A percentile compares a stretch with the other conserved stretches of the same genome.
These are phyloP conservation scores for Clarias macrocephalus DNA, from an alignment of 2,113 vertebrate species.

Conservation along the genomic window DNA sequence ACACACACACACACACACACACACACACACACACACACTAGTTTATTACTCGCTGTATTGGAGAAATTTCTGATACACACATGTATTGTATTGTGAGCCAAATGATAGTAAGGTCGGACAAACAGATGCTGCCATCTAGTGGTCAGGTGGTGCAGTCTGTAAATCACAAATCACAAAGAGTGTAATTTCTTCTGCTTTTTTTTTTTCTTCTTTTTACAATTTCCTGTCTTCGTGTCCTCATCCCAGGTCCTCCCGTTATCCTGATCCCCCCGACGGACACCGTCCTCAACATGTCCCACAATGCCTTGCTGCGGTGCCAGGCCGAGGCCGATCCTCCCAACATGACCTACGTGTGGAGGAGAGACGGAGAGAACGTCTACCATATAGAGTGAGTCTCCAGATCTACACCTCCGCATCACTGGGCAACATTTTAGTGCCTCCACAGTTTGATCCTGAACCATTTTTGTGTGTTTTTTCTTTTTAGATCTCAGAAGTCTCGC, in stretches of 20 bases:
- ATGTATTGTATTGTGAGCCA: background rate
- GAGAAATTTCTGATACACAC: background rate
- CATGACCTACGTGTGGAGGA: conserved; percentile 94
- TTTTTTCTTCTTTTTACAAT: background rate
- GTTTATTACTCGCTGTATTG: background rate
- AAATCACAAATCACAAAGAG: background rate
- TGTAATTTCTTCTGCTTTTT: background rate
- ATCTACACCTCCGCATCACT: no score
- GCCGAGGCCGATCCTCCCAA: conserved; percentile 89
- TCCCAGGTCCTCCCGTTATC: conserved; percentile 83
- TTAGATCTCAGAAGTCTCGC: conserved; percentile 84
- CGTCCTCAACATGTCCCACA: conserved; percentile 84
- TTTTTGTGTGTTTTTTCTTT: conserved; percentile 32
- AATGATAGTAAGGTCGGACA: background rate
- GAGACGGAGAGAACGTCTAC: conserved; percentile 80
- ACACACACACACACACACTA: background rate
- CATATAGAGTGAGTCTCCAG: conserved; percentile 77
- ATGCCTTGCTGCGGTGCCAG: conserved; percentile 83
- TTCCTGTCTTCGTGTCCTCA: background rate
- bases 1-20: no score
- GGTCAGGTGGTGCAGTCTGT: background rate
- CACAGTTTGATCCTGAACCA: background rate
- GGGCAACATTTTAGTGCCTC: background rate
- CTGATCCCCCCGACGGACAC: conserved; percentile 80
- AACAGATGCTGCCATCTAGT: conserved; percentile 45